Base-by-base conservation (phyloP, 2,113 vertebrate species). In the Muscicapa adusta region DNA sequence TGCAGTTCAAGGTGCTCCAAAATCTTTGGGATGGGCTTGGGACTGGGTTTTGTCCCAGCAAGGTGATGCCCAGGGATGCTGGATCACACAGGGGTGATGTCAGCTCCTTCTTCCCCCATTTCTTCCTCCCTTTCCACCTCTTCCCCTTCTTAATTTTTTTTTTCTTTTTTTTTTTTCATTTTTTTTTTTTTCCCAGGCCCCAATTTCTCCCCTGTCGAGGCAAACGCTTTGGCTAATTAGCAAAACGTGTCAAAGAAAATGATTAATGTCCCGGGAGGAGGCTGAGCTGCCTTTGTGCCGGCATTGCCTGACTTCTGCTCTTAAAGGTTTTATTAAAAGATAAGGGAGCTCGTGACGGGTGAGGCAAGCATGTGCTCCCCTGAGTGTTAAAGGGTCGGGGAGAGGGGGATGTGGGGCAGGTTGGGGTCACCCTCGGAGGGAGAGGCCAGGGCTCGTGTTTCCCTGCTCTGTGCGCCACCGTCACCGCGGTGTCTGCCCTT, bases 261-360 rank as follows among this genome's bases (percentile, higher is more conserved):
- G 85, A 93, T 96, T 81, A 89, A 95, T 96, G 81, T 92, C 91
- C 92, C 65, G 25, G 74, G 94, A 94, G 85, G 92, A 91, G 92
- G 87, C 73, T 62, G 40, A 72, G 91, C 79, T 82, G 94, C 91
- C 86, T 92, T 89, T 92, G 90, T 95, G 91, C 77, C 0, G 9
- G 78, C 77, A 19, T 73, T 48, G 89, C 87, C 94, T 82, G 88
- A 92, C 93, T 95, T 87, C 67, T 93, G 91, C 92, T 93, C 86
- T 82, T 89, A 57, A 85, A 95, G 94, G 67, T 89, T 96, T 91
- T 93, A 88, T 94, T 94, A 88, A 85, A 93, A 93, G 96, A 82
- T 78, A 93, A 91, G 86, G 94, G 71, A 86, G 92, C 83, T 92
- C 2, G 9, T 76, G 89, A 71, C 1, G 43, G 89, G 89, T 10